Evolutionary conservation across 2,888 invertebrate genomes (phyloP), one percentile per base, ranked within the genome.

Genomic region (Amblyjoppa proteus): DNA sequence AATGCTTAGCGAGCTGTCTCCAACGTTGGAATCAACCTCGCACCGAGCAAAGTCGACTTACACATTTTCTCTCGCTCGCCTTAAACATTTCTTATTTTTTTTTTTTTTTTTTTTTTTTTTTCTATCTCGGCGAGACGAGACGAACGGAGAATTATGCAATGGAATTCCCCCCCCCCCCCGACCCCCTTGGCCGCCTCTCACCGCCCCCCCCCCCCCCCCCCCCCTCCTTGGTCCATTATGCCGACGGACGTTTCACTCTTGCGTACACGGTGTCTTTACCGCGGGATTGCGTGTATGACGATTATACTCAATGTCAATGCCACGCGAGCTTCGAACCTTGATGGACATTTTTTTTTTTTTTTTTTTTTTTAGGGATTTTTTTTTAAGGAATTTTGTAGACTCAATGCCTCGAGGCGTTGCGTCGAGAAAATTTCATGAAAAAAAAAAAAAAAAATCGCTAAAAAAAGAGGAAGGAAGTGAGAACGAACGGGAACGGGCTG

Each of bases 281-380:
- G 58, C 28, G 25, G 25, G 28, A 66, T 70, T 34, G 34, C 34
- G 34, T 69, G 79, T 79, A 80, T 81, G 84, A 88, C 89, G 91
- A 91, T 93, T 92, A 91, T 90, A 7, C 91, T 93, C 93, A 93
- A 92, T 92, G 93, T 93, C 93, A 93, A 93, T 92, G 93, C 91
- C 92, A 92, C 89, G 88, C 6, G 45, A 45, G 28, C 25, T 28
- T 25, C 25, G 25, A 28, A 34, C 68, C 28, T 61, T 61, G 13
- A 25, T 20, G 28, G 61, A 11, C 11, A 58, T n/a, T 31, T 28
- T 56, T 6, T n/a, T 31, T n/a, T 4, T 34, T n/a, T 34, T 81
- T 64, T 34, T 38, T 38, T 38, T 38, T 9, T 38, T 38, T 9
- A 38, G 34, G 5, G 6, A 7, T 38, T 38, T 9, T 38, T 9